These are phyloP conservation scores for Stenichneumon culpator DNA, from an alignment of 2,888 invertebrate species.

Conservation along the genomic window DNA sequence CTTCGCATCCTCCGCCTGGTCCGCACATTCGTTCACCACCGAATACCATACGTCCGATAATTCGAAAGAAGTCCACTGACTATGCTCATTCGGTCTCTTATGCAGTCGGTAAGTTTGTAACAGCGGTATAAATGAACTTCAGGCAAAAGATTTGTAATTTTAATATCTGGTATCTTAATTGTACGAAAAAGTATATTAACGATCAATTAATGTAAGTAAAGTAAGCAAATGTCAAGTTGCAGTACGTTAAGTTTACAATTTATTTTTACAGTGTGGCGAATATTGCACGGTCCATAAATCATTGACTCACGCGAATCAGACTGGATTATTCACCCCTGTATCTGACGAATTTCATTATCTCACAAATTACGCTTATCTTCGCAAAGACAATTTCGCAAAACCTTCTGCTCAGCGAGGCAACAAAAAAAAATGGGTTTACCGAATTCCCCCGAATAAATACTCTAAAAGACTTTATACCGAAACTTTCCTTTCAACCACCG, in stretches of 20 bases:
- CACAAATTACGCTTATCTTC: not conserved
- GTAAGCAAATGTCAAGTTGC: no score
- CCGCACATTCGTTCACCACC: constrained; percentile 39
- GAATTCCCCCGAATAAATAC: not conserved
- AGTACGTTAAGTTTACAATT: no score
- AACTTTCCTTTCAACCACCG: not conserved
- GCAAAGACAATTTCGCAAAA: not conserved
- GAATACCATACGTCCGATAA: constrained; percentile 54
- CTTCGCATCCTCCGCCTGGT: constrained; percentile 23
- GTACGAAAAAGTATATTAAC: no score
- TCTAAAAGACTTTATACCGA: not conserved
- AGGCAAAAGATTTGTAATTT: no score
- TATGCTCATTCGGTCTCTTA: not conserved
- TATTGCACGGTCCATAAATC: no score
- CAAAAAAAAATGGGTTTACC: not conserved
- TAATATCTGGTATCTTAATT: no score
- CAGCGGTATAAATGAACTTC: not conserved
- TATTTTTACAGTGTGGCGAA: no score
- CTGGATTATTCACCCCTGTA: no score
- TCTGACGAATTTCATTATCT: not conserved
- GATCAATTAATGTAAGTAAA: no score
- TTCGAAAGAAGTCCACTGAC: constrained; percentile 42
- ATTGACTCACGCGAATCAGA: no score
- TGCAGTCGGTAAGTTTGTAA: not conserved
- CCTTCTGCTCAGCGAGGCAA: not conserved